Evolutionary conservation across 2,797 vertebrate genomes (phyloP).

Genomic region (Poliocrania exsul): DNA sequence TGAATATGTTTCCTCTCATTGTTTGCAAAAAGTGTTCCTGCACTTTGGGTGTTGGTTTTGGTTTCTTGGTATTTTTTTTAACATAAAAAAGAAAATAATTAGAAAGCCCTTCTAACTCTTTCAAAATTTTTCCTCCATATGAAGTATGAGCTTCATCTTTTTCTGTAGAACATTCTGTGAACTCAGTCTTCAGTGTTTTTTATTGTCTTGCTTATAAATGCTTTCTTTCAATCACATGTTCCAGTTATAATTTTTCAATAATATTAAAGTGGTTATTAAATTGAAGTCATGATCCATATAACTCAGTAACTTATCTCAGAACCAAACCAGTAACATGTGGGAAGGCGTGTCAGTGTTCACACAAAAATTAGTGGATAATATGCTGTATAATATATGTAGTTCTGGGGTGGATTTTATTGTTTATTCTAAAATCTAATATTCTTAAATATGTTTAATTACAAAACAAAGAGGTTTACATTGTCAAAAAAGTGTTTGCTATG

Average conservation of each 20-base stretch:
- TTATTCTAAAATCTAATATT: neutral
- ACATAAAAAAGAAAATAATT: neutral
- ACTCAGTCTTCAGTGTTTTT: neutral
- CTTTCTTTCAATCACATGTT: neutral
- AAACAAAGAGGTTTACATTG: neutral
- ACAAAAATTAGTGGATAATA: neutral
- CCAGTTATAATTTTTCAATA: neutral
- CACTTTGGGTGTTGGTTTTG: neutral
- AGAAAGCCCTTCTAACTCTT: neutral
- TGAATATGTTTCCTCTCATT: neutral
- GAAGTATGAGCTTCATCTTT: neutral
- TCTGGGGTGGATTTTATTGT: fast-evolving
- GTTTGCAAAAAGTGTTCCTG: neutral
- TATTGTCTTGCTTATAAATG: neutral
- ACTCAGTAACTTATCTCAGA: neutral
- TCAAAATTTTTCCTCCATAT: neutral
- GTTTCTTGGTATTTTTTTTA: neutral
- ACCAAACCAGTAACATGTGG: fast-evolving
- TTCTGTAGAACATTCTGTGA: neutral
- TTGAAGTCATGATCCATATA: neutral
- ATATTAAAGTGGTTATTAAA: neutral
- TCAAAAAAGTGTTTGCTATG: neutral
- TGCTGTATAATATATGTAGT: neutral
- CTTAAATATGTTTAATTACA: neutral
- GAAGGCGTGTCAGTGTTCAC: neutral